phyloP scores from a whole-genome alignment of 2,797 vertebrate species.

The Myotis findleyi region DNA sequence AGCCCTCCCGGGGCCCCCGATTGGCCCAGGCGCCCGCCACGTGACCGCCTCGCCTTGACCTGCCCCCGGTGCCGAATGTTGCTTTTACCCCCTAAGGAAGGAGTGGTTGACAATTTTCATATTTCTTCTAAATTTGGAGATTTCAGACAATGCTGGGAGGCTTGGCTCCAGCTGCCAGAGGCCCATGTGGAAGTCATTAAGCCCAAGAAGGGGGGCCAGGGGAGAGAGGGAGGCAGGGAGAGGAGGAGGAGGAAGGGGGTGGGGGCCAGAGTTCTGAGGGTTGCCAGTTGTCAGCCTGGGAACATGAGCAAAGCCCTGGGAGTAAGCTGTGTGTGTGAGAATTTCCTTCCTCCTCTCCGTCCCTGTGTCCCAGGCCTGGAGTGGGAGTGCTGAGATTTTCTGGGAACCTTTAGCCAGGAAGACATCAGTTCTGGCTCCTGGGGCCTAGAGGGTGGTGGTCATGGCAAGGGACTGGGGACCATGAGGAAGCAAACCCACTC shows the following conservation, averaged over 20 bases:
- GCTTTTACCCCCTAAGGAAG: constrained; percentile 94
- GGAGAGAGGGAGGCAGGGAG: constrained; percentile 80
- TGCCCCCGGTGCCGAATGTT: constrained; percentile 86
- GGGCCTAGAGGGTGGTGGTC: neutral
- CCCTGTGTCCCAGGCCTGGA: constrained; percentile 64
- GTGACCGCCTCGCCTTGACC: constrained; percentile 89
- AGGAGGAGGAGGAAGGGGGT: constrained; percentile 70
- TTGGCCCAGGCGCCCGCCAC: constrained; percentile 89
- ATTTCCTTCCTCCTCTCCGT: constrained; percentile 83
- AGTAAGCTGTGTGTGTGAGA: constrained; percentile 88
- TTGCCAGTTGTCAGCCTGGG: constrained; percentile 88
- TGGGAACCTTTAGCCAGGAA: constrained; percentile 64
- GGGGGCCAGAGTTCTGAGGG: constrained; percentile 79
- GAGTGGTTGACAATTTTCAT: constrained; percentile 96
- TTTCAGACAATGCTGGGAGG: constrained; percentile 94
- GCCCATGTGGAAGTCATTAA: constrained; percentile 95
- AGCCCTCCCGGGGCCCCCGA: constrained; percentile 86
- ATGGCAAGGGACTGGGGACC: neutral
- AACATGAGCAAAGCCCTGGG: constrained; percentile 84
- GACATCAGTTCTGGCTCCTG: neutral
- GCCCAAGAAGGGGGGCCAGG: constrained; percentile 84
- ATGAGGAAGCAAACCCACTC: neutral
- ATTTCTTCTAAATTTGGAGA: constrained; percentile 99
- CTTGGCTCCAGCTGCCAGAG: constrained; percentile 90
- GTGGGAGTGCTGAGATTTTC: constrained; percentile 71